Evolutionary conservation across 2,113 vertebrate genomes (phyloP).

Genomic region (Morone saxatilis): DNA sequence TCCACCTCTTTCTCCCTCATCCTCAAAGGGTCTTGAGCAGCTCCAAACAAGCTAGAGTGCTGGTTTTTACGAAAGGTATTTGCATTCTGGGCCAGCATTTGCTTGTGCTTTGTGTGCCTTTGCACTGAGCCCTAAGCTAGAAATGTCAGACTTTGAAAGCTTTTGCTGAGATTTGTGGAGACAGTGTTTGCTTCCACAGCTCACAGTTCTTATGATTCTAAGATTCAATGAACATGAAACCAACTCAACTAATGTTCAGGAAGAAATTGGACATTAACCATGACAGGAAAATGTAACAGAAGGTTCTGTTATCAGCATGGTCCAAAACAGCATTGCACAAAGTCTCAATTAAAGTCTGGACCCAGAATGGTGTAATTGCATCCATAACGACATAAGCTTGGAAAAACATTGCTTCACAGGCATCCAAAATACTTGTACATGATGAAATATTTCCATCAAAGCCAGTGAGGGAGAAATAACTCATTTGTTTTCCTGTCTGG

Average conservation of each 20-base stretch:
- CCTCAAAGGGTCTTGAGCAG: constrained; percentile 58
- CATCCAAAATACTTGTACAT: constrained; percentile 51
- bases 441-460: constrained; percentile 55
- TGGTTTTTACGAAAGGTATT: constrained; percentile 49
- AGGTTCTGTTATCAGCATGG: constrained; percentile 42
- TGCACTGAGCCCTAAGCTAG: constrained; percentile 52
- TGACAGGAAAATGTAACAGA: constrained; percentile 53
- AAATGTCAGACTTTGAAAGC: constrained; percentile 62
- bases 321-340: constrained; percentile 63
- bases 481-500: constrained; percentile 44
- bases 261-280: constrained; percentile 50
- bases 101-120: constrained; percentile 47
- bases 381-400: constrained; percentile 54
- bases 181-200: constrained; percentile 39
- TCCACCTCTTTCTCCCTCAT: constrained; percentile 61
- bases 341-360: constrained; percentile 69
- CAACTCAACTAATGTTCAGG: constrained; percentile 44
- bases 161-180: constrained; percentile 54
- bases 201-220: constrained; percentile 30
- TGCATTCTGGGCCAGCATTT: constrained; percentile 61
- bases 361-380: constrained; percentile 39
- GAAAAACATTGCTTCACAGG: constrained; percentile 33
- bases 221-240: constrained; percentile 45
- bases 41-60: constrained; percentile 63
- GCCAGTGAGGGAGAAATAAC: constrained; percentile 31